Evolutionary conservation across 1,140 invertebrate genomes (phyloP).

Genomic region (Propsilocerus akamusi): DNA sequence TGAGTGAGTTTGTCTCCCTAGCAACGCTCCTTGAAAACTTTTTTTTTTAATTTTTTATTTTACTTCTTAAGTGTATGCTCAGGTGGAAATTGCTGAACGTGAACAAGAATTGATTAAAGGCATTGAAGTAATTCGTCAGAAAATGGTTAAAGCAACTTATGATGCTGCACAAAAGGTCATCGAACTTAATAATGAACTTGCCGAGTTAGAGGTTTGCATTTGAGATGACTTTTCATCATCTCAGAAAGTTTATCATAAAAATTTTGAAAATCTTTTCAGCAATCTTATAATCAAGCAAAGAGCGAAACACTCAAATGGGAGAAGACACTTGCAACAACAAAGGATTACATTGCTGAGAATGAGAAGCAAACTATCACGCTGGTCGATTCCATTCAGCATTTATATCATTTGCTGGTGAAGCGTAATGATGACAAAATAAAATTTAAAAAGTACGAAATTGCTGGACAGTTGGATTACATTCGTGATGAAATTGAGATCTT

Average conservation of each 20-base stretch:
- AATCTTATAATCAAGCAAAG: slow-evolving; percentile 15
- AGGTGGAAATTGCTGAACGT: slow-evolving; percentile 16
- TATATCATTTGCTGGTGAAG: slow-evolving; percentile 14
- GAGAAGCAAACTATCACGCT: slow-evolving; percentile 13
- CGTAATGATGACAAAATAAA: slow-evolving; percentile 10
- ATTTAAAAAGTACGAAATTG: slow-evolving; percentile 8
- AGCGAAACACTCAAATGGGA: slow-evolving; percentile 17
- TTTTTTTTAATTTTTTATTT: not conserved
- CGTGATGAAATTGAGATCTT: slow-evolving; percentile 17
- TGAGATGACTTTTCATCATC: not conserved
- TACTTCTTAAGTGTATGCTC: slow-evolving; percentile 15
- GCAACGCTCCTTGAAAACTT: not conserved
- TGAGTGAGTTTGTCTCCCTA: not conserved
- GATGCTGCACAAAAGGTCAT: slow-evolving; percentile 18
- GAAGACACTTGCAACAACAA: slow-evolving; percentile 15
- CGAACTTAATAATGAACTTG: slow-evolving; percentile 20
- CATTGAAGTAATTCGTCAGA: slow-evolving; percentile 18
- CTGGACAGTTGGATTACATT: slow-evolving; percentile 14
- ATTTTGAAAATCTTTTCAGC: too few species aligned
- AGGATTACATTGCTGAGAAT: slow-evolving; percentile 11
- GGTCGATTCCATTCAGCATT: slow-evolving; percentile 11
- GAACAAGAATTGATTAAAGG: slow-evolving; percentile 16
- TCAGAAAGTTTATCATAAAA: not conserved
- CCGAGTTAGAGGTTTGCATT: slow-evolving; percentile 11
- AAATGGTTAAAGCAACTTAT: slow-evolving; percentile 19